Evolutionary conservation across 2,797 vertebrate species (phyloP).

Genomic region (Mormyrus hasselquistii): DNA sequence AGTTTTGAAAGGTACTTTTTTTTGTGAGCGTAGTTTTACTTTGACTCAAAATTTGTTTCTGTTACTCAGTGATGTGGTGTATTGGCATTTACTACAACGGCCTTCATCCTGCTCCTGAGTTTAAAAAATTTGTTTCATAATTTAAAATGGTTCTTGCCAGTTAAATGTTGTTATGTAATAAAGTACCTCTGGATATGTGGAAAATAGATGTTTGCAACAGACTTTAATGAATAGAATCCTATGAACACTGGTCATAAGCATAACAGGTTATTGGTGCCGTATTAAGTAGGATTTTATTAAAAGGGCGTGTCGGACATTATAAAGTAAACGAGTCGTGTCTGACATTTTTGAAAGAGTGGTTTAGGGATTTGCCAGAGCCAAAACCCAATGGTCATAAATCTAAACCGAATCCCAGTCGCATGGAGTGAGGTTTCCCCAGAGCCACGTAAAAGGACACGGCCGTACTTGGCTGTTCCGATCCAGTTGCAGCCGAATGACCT

Average conservation of each 20-base stretch:
- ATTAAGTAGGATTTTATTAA: background rate
- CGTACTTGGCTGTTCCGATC: constrained; percentile 10
- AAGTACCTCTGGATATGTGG: background rate
- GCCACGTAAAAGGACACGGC: constrained; percentile 3
- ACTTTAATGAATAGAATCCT: background rate
- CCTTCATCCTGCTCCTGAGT: background rate
- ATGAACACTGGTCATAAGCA: background rate
- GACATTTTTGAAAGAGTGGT: background rate
- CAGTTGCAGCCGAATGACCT: constrained; percentile 5
- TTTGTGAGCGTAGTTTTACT: background rate
- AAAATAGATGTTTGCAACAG: background rate
- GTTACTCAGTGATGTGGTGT: background rate
- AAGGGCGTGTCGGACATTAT: background rate
- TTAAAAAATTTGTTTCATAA: background rate
- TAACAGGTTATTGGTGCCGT: background rate
- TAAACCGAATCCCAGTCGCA: background rate
- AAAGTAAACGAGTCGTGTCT: background rate
- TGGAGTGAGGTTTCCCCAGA: background rate
- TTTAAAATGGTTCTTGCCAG: background rate
- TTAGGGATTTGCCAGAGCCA: background rate
- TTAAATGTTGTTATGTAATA: background rate
- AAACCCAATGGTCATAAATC: background rate
- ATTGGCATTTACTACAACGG: background rate
- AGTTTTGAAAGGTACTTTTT: background rate
- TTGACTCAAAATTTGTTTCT: background rate